Evolutionary conservation across 2,797 vertebrate species (phyloP), one percentile per base, ranked within the genome.

Genomic region (Enteromius mattozi): DNA sequence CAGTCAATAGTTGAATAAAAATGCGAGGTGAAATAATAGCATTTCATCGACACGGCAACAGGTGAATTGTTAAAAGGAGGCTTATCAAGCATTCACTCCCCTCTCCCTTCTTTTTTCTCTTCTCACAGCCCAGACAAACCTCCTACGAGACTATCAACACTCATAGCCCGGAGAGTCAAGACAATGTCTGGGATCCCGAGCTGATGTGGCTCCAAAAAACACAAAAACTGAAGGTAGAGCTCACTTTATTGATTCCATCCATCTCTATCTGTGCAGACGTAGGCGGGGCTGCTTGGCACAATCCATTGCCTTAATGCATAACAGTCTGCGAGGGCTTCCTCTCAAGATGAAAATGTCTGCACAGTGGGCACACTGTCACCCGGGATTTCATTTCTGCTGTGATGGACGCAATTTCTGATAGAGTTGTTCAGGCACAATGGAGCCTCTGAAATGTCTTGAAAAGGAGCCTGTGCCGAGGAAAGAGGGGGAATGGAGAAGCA

Each of bases 201-300:
- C 83, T 91, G 27, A 91, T 90, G 82, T 92, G 93, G 94, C 86
- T 84, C 81, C 94, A 93, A 84, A 94, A 92, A 90, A 91, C 90
- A 85, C 91, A 93, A 35, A 91, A 91, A 88, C 90, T 96, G 84
- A 95, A 92, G 93, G 95, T 96, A 91, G 80, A 85, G 87, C 88
- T 87, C 54, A 72, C 24, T 88, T 88, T 86, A 88, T 91, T 82
- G 79, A 90, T 90, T 87, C 86, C 59, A 72, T 80, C 81, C 77
- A 51, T 82, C 84, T 77, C 80, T 86, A 33, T 88, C 81, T 85
- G 66, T 65, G 83, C 72, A 49, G 87, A 88, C 81, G 70, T 84
- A 84, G 87, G 84, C 86, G 86, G 87, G 86, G 79, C 83, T 84
- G 85, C 78, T 88, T 89, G 86, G 85, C 87, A 88, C 80, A 84